Conservation (phyloP, 2,797 vertebrate genomes). For the Notolepis coatsorum region DNA sequence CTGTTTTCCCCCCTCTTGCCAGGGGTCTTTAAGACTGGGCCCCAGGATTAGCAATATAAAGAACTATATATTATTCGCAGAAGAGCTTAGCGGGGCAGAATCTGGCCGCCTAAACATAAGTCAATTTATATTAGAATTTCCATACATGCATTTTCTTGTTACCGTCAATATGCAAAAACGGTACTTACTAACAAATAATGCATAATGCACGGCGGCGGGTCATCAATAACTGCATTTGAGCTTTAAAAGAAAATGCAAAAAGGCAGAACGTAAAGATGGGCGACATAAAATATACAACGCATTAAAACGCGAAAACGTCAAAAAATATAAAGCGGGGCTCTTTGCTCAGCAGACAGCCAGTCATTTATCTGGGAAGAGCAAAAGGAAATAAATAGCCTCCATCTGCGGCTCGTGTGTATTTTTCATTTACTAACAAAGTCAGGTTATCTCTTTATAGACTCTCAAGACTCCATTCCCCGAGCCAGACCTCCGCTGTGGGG, state of each 20-base stretch:
- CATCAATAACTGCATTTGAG: slow-evolving; percentile 95
- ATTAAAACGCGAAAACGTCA: slow-evolving; percentile 87
- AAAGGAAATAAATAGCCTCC: slow-evolving; percentile 82
- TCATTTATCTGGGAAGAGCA: slow-evolving; percentile 83
- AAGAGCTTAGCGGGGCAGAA: slow-evolving; percentile 98
- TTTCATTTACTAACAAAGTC: slow-evolving; percentile 84
- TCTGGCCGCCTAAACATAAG: slow-evolving; percentile 92
- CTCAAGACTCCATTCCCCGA: slow-evolving; percentile 65
- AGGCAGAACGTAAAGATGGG: slow-evolving; percentile 79
- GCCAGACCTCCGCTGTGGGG: slow-evolving; percentile 52
- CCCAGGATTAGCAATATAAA: slow-evolving; percentile 97
- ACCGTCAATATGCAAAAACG: slow-evolving; percentile 99
- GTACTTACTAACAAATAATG: slow-evolving; percentile 99
- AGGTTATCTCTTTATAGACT: slow-evolving; percentile 76
- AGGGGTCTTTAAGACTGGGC: slow-evolving; percentile 76
- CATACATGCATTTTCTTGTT: slow-evolving; percentile 99
- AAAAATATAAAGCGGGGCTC: slow-evolving; percentile 87
- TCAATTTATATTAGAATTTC: slow-evolving; percentile 99
- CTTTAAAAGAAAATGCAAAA: slow-evolving; percentile 94
- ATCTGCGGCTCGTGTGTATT: slow-evolving; percentile 74
- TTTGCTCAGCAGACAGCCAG: slow-evolving; percentile 76
- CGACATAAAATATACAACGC: slow-evolving; percentile 82
- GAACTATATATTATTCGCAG: slow-evolving; percentile 92
- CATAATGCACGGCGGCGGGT: slow-evolving; percentile 96
- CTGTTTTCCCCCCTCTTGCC: slow-evolving; percentile 56